Conservation (phyloP, 30 jellyfish, hydroid and myxozoan species). For the Aurelia aurita region DNA sequence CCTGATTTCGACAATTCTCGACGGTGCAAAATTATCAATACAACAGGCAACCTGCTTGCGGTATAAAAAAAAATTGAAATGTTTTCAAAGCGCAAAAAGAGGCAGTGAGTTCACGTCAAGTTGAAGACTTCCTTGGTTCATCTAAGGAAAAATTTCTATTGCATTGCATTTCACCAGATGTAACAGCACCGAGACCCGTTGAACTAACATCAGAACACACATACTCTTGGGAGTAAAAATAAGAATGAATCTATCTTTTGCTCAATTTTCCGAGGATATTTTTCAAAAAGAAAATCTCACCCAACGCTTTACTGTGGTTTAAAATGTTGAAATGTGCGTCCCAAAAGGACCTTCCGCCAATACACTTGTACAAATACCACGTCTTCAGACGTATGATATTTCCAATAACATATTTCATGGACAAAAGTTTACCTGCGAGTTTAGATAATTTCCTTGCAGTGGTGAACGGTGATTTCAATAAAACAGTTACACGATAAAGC, state of each 20-base stretch:
- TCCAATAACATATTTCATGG: conserved; percentile 32
- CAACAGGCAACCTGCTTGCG: neutral
- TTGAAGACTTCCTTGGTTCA: neutral
- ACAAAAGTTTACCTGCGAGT: conserved; percentile 44
- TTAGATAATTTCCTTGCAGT: conserved; percentile 41
- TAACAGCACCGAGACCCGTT: neutral
- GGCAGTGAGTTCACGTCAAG: neutral
- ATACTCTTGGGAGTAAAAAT: neutral
- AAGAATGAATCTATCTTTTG: neutral
- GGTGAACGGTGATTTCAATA: conserved; percentile 16
- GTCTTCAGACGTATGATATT: conserved; percentile 17
- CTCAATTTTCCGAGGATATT: neutral
- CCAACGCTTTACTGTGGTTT: neutral
- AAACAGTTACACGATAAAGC: neutral
- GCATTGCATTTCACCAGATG: neutral
- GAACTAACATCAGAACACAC: neutral
- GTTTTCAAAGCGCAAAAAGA: neutral
- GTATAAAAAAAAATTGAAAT: neutral
- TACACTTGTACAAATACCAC: conserved; percentile 11
- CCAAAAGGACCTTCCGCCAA: conserved; percentile 32
- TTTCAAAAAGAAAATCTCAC: conserved; percentile 4
- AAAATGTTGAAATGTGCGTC: conserved; percentile 18
- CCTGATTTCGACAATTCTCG: conserved; percentile 38
- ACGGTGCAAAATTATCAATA: neutral
- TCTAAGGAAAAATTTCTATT: no score